Percentiles rank a stretch among this genome's conserved stretches.
Evolutionary conservation across 2,888 invertebrate species (phyloP).

Genomic region (Scaptomyza cyrtandrae): DNA sequence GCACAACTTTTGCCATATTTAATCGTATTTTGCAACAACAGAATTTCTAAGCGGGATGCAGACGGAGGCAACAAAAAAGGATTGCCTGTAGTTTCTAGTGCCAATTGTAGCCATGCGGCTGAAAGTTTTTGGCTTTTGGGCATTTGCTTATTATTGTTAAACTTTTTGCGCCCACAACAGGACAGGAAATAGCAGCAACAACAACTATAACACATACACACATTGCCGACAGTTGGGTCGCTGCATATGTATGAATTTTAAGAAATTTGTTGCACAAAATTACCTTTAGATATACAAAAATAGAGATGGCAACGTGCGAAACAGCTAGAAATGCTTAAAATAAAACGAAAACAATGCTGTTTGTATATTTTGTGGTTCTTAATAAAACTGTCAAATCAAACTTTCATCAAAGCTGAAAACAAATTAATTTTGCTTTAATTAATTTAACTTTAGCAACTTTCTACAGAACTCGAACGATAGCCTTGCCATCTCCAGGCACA

Average conservation of each 20-base stretch:
- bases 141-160: constrained; percentile 82
- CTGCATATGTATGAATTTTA: constrained; percentile 54
- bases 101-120: constrained; percentile 62
- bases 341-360: background rate
- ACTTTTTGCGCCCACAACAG: constrained; percentile 72
- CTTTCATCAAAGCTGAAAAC: background rate
- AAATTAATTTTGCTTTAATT: background rate
- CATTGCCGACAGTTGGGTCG: constrained; percentile 33
- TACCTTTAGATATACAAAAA: constrained; percentile 51
- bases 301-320: constrained; percentile 53
- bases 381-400: background rate
- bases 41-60: too few relatives aligned
- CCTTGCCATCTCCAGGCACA: constrained; percentile 33
- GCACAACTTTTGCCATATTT: constrained; percentile 81
- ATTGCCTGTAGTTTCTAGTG: constrained; percentile 44
- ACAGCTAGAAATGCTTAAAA: background rate
- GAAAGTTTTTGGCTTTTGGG: constrained; percentile 73
- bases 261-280: constrained; percentile 61
- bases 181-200: constrained; percentile 16
- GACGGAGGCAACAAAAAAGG: background rate
- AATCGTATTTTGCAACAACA: constrained; percentile 58
- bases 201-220: constrained; percentile 4
- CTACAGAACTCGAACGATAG: constrained; percentile 10
- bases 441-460: background rate
- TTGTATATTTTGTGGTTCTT: background rate